A percentile compares a stretch with the other conserved stretches of the same genome.
phyloP scores from a whole-genome alignment of 1,140 invertebrate genomes.

The Drosophila trapezifrons region DNA sequence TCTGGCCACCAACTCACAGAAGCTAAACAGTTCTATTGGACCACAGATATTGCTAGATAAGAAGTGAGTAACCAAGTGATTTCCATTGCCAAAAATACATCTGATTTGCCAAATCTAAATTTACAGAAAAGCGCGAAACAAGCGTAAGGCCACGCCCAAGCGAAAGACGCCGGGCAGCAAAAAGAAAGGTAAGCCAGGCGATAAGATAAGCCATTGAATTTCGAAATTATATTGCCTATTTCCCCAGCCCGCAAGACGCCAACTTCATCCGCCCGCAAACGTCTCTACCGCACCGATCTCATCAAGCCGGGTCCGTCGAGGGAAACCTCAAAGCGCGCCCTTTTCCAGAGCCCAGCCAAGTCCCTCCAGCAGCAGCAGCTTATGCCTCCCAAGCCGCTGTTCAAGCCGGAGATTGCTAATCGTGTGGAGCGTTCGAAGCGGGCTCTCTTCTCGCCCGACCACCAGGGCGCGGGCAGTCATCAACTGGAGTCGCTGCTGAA shows the following conservation, averaged over 20 bases:
- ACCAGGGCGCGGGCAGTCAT: conserved; percentile 53
- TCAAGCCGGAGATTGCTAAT: conserved; percentile 79
- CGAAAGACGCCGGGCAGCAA: conserved; percentile 79
- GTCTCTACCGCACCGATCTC: conserved; percentile 74
- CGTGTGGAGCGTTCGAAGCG: conserved; percentile 85
- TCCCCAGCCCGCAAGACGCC: conserved; percentile 80
- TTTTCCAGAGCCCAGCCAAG: conserved; percentile 87
- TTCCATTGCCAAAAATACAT: not conserved
- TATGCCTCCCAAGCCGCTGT: conserved; percentile 60
- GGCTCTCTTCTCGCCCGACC: conserved; percentile 84
- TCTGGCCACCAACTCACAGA: conserved; percentile 73
- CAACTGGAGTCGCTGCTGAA: conserved; percentile 71
- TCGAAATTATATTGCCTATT: not conserved
- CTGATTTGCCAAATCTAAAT: not conserved
- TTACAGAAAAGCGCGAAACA: conserved; percentile 69
- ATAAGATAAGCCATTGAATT: conserved; percentile 7
- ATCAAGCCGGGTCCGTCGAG: conserved; percentile 69
- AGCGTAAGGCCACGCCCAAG: conserved; percentile 78
- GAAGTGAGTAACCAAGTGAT: conserved; percentile 53
- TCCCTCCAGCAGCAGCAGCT: conserved; percentile 61
- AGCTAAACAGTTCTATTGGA: conserved; percentile 72
- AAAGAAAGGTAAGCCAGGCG: conserved; percentile 65
- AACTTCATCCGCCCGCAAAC: conserved; percentile 84
- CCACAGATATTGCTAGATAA: conserved; percentile 81
- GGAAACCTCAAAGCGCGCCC: conserved; percentile 86